Evolutionary conservation across 2,113 vertebrate species (phyloP).

Genomic region (Barbus barbus): DNA sequence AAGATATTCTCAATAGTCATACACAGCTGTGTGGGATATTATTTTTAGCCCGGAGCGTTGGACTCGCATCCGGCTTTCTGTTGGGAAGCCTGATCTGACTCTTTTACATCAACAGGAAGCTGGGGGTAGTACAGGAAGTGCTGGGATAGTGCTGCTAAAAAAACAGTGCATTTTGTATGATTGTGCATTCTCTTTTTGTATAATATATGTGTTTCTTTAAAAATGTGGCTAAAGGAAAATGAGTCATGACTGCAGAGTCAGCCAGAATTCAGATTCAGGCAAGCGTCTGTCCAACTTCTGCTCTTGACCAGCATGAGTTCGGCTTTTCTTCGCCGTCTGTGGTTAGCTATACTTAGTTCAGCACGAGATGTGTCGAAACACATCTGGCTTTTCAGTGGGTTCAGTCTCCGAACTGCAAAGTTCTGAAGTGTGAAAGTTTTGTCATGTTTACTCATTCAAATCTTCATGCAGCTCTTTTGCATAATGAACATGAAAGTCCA

Average conservation of each 20-base stretch:
- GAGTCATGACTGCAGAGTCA: not conserved
- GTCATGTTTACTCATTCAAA: not conserved
- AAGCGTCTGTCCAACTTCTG: slow-evolving; percentile 36
- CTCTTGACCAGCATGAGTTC: slow-evolving; percentile 13
- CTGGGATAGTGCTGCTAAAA: not conserved
- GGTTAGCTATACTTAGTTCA: slow-evolving; percentile 41
- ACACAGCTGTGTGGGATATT: slow-evolving; percentile 48
- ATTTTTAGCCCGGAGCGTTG: slow-evolving; percentile 49
- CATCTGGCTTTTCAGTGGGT: not conserved
- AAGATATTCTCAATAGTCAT: slow-evolving; percentile 23
- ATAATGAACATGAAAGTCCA: not conserved
- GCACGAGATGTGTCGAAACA: not conserved
- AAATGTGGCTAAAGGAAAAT: not conserved
- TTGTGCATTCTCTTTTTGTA: not conserved
- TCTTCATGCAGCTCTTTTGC: not conserved
- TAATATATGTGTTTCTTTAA: not conserved
- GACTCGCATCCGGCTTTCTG: slow-evolving; percentile 39
- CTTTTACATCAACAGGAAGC: slow-evolving; percentile 55
- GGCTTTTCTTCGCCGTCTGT: too few species aligned
- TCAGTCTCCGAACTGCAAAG: too few species aligned
- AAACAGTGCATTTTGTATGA: too few species aligned
- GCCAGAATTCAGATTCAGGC: not conserved
- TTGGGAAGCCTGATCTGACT: not conserved
- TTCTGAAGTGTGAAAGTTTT: too few species aligned
- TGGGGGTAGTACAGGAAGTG: slow-evolving; percentile 25